Base-by-base conservation (phyloP, 1,140 invertebrate genomes). In the Drosophila ironensis region DNA sequence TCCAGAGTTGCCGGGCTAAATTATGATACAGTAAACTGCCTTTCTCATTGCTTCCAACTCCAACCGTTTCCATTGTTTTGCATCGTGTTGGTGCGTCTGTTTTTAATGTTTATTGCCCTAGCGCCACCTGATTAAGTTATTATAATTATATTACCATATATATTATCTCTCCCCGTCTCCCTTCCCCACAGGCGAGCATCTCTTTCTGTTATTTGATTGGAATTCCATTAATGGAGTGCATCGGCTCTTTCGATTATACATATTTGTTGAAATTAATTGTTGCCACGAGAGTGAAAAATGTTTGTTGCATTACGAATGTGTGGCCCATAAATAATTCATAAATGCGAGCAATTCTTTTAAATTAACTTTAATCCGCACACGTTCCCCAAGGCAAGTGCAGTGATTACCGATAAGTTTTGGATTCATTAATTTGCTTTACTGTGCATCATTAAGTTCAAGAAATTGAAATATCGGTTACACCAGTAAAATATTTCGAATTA, bases 111-210 rank as follows among this genome's bases (percentile, higher is more conserved):
- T 69, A 69, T 69, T 57, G 64, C 64, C 66, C 40, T 41, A 69
- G 64, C 38, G 66, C 45, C 44, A 69, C 64, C 64, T 69, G 66
- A 69, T 69, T 69, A 69, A 69, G 66, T 69, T 69, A 69, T 69
- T 68, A 69, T 69, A 69, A 69, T 69, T 69, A 69, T 50, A 57
- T 68, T 11, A 17, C 46, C 40, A 27, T 24, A 17, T 7, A 22
- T 4, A 9, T 22, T 35, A 17, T 11, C 1, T 3, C 3, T 16
- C 24, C 1, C 35, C 22, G 16, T 41, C 27, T 0, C 25, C 16
- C 47, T 25, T 7, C 1, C 11, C 12, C 38, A n/a, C 12, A 11
- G 11, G 20, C 5, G 17, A 3, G n/a, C 33, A 12, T 41, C 38
- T 41, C 5, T 20, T 9, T 35, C 56, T 22, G 6, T 30, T 27